Evolutionary conservation across 2,113 vertebrate genomes (phyloP), one percentile per base, ranked within the genome.

Genomic region (Grantiella picta): DNA sequence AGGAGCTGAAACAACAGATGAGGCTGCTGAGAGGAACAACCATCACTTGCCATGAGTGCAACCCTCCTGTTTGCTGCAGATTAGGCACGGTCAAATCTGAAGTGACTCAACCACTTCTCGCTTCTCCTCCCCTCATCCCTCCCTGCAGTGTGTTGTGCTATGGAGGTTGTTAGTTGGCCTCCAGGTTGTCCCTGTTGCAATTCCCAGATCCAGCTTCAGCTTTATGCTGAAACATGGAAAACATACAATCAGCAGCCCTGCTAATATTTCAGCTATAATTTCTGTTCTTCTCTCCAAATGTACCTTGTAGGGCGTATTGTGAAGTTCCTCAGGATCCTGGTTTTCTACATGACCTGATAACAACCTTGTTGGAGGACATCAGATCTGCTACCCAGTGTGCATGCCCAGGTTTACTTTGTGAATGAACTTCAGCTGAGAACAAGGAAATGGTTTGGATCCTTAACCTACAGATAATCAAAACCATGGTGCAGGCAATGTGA

Each of bases 221-320:
- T 42, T 77, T 22, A 29, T 36, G 23, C 2, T 5, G 63, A 93
- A 82, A 35, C 4, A 33, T 15, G 7, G 10, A 11, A 72, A 54
- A 91, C 11, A 4, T 21, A 5, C 20, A 7, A 16, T 24, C 38
- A 66, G 3, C 2, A 38, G 4, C 3, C 18, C 8, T 59, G 18
- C 2, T 45, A 35, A 42, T 22, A 65, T 78, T 80, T 73, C 15
- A 66, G 6, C 2, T 47, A 5, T 31, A 21, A 40, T 63, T 57
- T 75, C 29, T 63, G 5, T 23, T 63, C 4, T 6, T 70, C 3
- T 45, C 4, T 47, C 24, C 15, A 44, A 15, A 19, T 0, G 0
- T 42, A 19, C 3, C 5, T 59, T 9, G 21, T 0, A 0, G 11
- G 5, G 4, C 33, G 2, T 8, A 21, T 12, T 40, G 17, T 45